A percentile compares a stretch with the other conserved stretches of the same genome.
These are phyloP conservation scores for Syngnathoides biaculeatus DNA, from an alignment of 2,113 vertebrate species.

Conservation along the genomic window DNA sequence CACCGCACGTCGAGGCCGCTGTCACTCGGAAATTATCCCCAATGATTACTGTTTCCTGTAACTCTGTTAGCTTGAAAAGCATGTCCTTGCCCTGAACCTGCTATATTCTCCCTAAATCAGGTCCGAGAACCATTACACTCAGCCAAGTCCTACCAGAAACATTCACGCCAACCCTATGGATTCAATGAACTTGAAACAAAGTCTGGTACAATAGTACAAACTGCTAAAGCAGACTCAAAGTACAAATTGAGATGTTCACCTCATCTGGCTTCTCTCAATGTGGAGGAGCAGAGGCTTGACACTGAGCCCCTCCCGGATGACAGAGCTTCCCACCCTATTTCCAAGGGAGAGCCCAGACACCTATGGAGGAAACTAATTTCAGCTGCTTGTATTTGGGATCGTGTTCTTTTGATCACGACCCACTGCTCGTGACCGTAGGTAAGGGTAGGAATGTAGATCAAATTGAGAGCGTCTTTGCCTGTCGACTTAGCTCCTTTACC, in stretches of 20 bases:
- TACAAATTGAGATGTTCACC: neutral
- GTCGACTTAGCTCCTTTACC: no score
- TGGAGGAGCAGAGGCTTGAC: no score
- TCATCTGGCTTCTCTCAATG: no score
- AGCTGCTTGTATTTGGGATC: no score
- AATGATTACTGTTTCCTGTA: conserved; percentile 43
- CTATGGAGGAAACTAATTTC: no score
- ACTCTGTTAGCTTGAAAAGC: conserved; percentile 31
- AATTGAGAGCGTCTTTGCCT: no score
- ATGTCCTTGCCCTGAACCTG: conserved; percentile 45
- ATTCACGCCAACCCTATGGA: conserved; percentile 23
- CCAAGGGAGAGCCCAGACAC: no score
- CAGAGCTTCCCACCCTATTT: no score
- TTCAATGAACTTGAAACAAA: conserved; percentile 12
- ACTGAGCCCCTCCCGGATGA: no score
- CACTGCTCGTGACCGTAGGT: no score
- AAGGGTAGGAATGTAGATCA: no score
- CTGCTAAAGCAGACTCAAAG: neutral
- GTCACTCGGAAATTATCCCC: conserved; percentile 35
- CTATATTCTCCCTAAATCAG: conserved; percentile 19
- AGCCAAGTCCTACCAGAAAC: conserved; percentile 25
- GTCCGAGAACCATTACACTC: conserved; percentile 30
- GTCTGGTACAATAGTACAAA: neutral
- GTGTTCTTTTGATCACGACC: no score
- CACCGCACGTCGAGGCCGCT: conserved; percentile 10